Evolutionary conservation across 2,888 invertebrate species (phyloP), one percentile per base, ranked within the genome.

Genomic region (Steromphala cineraria): DNA sequence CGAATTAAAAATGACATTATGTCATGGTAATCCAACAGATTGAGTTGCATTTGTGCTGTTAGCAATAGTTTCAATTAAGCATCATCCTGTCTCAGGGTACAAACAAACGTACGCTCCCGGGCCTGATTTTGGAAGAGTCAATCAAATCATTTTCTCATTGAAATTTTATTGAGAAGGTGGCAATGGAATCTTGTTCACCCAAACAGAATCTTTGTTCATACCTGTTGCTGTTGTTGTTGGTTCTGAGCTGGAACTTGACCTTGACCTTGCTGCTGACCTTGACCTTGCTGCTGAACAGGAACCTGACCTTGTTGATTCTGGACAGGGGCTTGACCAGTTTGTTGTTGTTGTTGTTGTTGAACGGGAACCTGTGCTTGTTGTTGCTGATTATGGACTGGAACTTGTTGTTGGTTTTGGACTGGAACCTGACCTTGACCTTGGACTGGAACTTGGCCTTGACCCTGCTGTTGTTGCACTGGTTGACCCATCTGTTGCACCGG

Each of bases 301-400:
- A 55, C 71, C n/a, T 71, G 81, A 46, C 8, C 46, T 55, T 79
- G 80, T 52, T 80, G 80, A n/a, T 79, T 36, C 40, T 74, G 71
- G 40, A 74, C 71, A 36, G 71, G 77, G 10, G 46, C 74, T 53
- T 67, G 79, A 7, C 53, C 40, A 55, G 56, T 36, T 21, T 82
- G 81, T 19, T 67, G 80, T 78, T 82, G 84, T 75, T 75, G 80
- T 56, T 83, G 79, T 31, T 53, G 55, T 21, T 81, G 80, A 21
- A 24, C 81, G 4, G 75, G 62, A 67, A 79, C 78, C 53, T 89
- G 87, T 28, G 89, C 87, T 24, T 89, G 89, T 55, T 85, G 82
- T 53, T 80, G 84, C 40, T 80, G 4, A 4, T 46, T 46, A 17
- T n/a, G 21, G 4, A 81, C 81, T 62, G 53, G 67, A 15, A 75